Percentiles rank a stretch among this genome's conserved stretches.
phyloP scores from a whole-genome alignment of 2,888 invertebrate species.

The Chaetogeoica ovagalla region DNA sequence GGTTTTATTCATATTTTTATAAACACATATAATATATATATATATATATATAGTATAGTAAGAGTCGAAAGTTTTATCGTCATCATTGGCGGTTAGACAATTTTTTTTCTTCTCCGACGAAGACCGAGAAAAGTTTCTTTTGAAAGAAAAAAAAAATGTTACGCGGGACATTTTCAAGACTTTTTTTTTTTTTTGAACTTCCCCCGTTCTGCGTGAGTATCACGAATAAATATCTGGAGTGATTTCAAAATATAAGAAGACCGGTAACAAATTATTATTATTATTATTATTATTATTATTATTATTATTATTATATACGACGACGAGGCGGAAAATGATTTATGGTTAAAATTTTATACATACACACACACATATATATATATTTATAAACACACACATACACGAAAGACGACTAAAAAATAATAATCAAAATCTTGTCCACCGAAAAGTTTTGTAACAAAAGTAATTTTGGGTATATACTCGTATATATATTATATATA shows the following conservation, averaged over 20 bases:
- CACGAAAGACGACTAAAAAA: background rate
- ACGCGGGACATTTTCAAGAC: too few species aligned
- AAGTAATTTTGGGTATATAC: slow-evolving; percentile 1
- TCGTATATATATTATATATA: background rate
- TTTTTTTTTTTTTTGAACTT: too few species aligned
- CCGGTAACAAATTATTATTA: slow-evolving; percentile 35
- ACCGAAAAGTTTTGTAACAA: slow-evolving; percentile 21
- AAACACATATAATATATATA: too few species aligned
- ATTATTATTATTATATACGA: too few species aligned
- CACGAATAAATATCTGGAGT: slow-evolving; percentile 37
- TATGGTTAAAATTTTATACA: slow-evolving; percentile 38
- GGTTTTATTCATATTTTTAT: background rate
- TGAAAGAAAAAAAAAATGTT: too few species aligned
- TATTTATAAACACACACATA: too few species aligned
- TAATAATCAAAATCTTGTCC: slow-evolving; percentile 34
- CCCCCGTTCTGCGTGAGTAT: slow-evolving; percentile 30
- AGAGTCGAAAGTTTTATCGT: slow-evolving; percentile 11
- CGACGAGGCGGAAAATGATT: slow-evolving; percentile 34
- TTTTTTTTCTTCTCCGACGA: background rate
- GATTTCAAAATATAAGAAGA: slow-evolving; percentile 26
- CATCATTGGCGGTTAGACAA: background rate
- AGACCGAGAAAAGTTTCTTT: slow-evolving; percentile 20
- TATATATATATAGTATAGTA: too few species aligned
- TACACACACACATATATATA: too few species aligned
- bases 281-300: too few species aligned